phyloP scores from a whole-genome alignment of 2,797 vertebrate species.

The Pantherophis alleghaniensis region DNA sequence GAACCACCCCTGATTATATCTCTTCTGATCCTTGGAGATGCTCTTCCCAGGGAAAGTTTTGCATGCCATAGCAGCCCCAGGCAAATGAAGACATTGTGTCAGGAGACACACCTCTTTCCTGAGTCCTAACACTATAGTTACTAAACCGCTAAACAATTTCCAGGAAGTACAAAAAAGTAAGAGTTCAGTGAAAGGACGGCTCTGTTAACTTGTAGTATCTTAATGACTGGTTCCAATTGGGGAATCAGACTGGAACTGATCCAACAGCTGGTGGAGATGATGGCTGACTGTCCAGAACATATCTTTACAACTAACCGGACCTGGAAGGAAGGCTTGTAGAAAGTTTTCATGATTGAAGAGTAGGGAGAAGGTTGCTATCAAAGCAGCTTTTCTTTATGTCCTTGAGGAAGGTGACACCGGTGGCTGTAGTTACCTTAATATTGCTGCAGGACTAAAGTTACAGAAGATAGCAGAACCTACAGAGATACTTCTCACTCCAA shows the following conservation, averaged over 20 bases:
- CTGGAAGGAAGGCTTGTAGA: neutral
- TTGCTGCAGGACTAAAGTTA: neutral
- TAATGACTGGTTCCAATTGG: neutral
- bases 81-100: neutral
- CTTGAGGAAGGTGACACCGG: too few species aligned
- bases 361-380: neutral
- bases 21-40: too few species aligned
- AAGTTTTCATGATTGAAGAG: neutral
- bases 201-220: neutral
- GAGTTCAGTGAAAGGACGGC: neutral
- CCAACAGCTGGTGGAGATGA: neutral
- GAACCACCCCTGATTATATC: too few species aligned
- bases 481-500: neutral
- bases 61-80: neutral
- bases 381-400: neutral
- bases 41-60: neutral
- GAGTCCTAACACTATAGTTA: neutral
- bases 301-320: neutral
- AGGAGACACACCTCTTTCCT: neutral
- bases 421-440: neutral
- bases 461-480: neutral
- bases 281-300: neutral
- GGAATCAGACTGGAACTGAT: constrained; percentile 14
- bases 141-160: neutral
- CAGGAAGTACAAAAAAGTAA: neutral